Evolutionary conservation across 1,140 invertebrate genomes (phyloP).

Genomic region (Tenebrio molitor): DNA sequence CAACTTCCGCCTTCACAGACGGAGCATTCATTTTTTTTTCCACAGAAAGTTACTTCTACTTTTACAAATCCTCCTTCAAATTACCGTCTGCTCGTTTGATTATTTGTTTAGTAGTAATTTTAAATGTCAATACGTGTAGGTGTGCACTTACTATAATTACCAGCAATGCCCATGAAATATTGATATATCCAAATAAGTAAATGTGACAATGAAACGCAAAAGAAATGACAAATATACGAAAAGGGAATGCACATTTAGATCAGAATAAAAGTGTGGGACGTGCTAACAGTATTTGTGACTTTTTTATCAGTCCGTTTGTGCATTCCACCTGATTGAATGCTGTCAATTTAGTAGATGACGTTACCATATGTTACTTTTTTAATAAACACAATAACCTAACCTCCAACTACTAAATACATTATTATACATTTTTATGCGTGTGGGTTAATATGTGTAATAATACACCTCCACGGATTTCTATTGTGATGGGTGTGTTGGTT

Average conservation of each 20-base stretch:
- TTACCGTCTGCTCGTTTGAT: neutral
- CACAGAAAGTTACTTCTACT: no score
- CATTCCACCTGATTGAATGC: neutral
- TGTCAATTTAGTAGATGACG: neutral
- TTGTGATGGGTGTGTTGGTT: constrained; percentile 3
- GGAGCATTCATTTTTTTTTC: neutral
- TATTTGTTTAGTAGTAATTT: neutral
- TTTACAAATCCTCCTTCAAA: no score
- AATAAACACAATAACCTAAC: neutral
- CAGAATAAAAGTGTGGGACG: neutral
- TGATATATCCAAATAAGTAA: neutral
- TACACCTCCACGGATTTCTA: neutral
- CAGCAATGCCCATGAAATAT: neutral
- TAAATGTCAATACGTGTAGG: neutral
- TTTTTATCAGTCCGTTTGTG: neutral
- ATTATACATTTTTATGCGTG: neutral
- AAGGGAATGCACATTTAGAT: neutral
- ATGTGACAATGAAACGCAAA: neutral
- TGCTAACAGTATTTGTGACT: neutral
- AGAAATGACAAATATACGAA: neutral
- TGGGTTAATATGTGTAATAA: constrained; percentile 11
- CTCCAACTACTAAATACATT: neutral
- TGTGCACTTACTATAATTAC: neutral
- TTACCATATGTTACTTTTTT: neutral
- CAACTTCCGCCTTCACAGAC: neutral